A percentile compares a stretch with the other conserved stretches of the same genome.
phyloP scores from a whole-genome alignment of 2,888 invertebrate genomes.

The Lomographa bimaculata region DNA sequence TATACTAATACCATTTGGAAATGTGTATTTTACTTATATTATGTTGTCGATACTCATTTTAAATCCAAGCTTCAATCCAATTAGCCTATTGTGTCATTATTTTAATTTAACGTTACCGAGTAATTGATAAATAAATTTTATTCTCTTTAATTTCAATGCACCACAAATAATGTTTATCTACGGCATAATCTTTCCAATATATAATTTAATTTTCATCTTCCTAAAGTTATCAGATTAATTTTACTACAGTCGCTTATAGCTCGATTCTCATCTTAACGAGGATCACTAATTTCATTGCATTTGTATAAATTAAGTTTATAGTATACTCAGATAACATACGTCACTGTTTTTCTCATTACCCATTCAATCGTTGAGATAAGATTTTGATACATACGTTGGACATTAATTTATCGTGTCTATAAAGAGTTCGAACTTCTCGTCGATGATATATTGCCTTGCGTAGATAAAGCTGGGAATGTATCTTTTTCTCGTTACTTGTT shows the following conservation, averaged over 20 bases:
- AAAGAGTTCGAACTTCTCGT: slow-evolving; percentile 45
- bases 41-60: no score
- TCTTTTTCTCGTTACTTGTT: slow-evolving; percentile 36
- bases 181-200: slow-evolving; percentile 12
- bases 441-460: slow-evolving; percentile 43
- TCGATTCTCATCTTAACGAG: slow-evolving; percentile 6
- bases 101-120: no score
- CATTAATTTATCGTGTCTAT: slow-evolving; percentile 38
- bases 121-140: no score
- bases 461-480: slow-evolving; percentile 25
- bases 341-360: slow-evolving; percentile 26
- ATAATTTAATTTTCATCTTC: slow-evolving; percentile 14
- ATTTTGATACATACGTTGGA: slow-evolving; percentile 31
- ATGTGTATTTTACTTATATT: no score
- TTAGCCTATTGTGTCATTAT: no score
- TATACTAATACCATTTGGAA: no score
- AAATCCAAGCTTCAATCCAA: no score
- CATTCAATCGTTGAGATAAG: slow-evolving; percentile 34
- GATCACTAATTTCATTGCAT: slow-evolving; percentile 19
- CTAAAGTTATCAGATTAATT: slow-evolving; percentile 13
- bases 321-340: slow-evolving; percentile 27
- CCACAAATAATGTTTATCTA: slow-evolving; percentile 1
- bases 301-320: slow-evolving; percentile 32
- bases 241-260: slow-evolving; percentile 14
- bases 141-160: no score